A percentile compares a stretch with the other conserved stretches of the same genome.
Conservation (phyloP, 2,888 invertebrate genomes). For the Erebia ligea region DNA sequence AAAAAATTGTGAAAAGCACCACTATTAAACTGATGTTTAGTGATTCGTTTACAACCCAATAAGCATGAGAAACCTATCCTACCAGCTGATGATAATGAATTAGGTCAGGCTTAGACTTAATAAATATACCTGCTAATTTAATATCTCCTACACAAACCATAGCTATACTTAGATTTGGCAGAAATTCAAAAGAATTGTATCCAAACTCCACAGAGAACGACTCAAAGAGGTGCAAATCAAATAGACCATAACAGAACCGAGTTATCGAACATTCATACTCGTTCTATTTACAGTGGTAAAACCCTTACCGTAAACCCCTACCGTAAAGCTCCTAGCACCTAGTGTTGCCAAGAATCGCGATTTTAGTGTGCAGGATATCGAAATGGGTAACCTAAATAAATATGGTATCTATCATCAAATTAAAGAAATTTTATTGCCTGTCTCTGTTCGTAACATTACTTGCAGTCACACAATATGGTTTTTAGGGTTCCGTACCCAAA, state of each 20-base stretch:
- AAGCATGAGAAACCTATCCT: no score
- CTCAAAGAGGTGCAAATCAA: slow-evolving; percentile 37
- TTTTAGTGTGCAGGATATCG: not conserved
- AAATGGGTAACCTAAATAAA: no score
- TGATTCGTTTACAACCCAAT: no score
- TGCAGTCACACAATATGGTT: no score
- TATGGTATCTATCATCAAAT: no score
- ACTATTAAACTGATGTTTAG: no score
- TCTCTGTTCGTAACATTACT: no score
- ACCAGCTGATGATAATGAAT: not conserved
- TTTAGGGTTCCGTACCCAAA: no score
- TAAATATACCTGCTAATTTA: no score
- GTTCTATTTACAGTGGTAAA: slow-evolving; percentile 50
- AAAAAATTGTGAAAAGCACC: no score
- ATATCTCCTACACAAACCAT: not conserved
- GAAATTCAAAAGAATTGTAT: not conserved
- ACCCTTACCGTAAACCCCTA: slow-evolving; percentile 63
- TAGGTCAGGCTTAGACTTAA: not conserved
- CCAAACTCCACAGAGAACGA: not conserved
- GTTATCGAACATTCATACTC: slow-evolving; percentile 30
- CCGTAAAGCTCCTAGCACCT: slow-evolving; percentile 51
- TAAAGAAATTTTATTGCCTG: no score
- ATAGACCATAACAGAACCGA: slow-evolving; percentile 13
- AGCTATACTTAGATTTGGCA: not conserved
- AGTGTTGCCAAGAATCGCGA: slow-evolving; percentile 9